Base-by-base conservation (phyloP, 1,140 invertebrate genomes). In the Drosophila ananassae region DNA sequence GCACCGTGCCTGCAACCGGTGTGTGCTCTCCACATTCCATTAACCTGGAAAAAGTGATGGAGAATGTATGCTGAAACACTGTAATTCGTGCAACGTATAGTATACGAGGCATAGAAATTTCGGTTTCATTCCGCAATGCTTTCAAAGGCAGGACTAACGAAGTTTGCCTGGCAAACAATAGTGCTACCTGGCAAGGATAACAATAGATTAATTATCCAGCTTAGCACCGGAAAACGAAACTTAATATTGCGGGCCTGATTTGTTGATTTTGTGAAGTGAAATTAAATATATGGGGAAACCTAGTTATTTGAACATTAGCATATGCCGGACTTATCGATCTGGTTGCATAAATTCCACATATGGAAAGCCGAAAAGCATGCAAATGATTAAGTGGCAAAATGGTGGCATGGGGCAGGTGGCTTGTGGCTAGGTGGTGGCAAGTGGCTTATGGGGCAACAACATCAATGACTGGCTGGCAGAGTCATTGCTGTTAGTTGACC, bases 321-420 rank as follows among this genome's bases (percentile, higher is more conserved):
- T 21, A 30, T 57, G 39, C n/a, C 39, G n/a, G n/a, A 44, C 6
- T 8, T 44, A 67, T 64, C 46, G 63, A 67, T 51, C 46, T 51
- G 34, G n/a, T 12, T 10, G 41, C 13, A 25, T 63, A 44, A 55
- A 37, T 47, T 54, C 2, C 39, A 48, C 39, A 48, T 51, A 12
- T 10, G n/a, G 13, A 44, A 73, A 21, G 34, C 56, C 44, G 48
- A 52, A 46, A 56, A 58, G 68, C 67, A 84, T 83, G 79, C 76
- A 83, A 83, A 83, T 83, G 71, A 83, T 84, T 79, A 79, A 76
- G 72, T 79, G 79, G 58, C 72, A 84, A 67, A 82, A 79, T 34
- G 32, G 39, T 13, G 2, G n/a, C 10, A 3, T 13, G 41, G 12
- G 41, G 41, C 41, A 21, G 41, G 8, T 1, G 41, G 13, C 34